Evolutionary conservation across 2,113 vertebrate species (phyloP), one percentile per base, ranked within the genome.

Genomic region (Drymodes brunneopygia): DNA sequence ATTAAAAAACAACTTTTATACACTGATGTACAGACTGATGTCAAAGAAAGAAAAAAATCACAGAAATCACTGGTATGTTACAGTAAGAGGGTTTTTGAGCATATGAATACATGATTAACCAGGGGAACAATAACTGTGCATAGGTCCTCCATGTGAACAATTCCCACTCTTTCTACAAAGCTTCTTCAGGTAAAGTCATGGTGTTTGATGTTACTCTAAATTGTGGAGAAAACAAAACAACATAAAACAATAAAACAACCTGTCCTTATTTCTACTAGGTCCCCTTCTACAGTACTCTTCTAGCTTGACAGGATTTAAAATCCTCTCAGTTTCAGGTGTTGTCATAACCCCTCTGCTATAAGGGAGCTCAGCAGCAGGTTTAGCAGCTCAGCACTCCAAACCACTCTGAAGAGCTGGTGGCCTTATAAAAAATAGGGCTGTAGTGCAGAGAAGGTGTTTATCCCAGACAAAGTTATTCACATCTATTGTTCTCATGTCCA

Each of bases 401-500:
- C 6, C n/a, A 48, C 24, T 61, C 5, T 1, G 25, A 67, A 58
- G 48, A 75, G n/a, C 0, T 71, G 19, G 24, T 61, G 42, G 19
- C 13, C 62, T 53, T 86, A 74, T 24, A 24, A 67, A 62, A 62
- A 56, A 62, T 38, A 17, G 6, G 7, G 2, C 33, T 57, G 33
- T 28, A 71, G n/a, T 54, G 40, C 45, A 78, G 29, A 60, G 15
- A 47, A 74, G 47, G 15, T 35, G 38, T 74, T 56, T 28, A 66
- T 38, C 24, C 36, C 61, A 44, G 21, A 69, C 12, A 28, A 78
- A 61, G 16, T 25, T 33, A 33, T 35, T 89, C 35, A 66, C 20
- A 40, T 29, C 16, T 61, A 5, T 14, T 53, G 15, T 67, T 83
- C 16, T n/a, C 23, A 21, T 0, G 0, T 27, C 28, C 44, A 47